Conservation (phyloP, 2,888 invertebrate species). For the Fabriciana adippe region DNA sequence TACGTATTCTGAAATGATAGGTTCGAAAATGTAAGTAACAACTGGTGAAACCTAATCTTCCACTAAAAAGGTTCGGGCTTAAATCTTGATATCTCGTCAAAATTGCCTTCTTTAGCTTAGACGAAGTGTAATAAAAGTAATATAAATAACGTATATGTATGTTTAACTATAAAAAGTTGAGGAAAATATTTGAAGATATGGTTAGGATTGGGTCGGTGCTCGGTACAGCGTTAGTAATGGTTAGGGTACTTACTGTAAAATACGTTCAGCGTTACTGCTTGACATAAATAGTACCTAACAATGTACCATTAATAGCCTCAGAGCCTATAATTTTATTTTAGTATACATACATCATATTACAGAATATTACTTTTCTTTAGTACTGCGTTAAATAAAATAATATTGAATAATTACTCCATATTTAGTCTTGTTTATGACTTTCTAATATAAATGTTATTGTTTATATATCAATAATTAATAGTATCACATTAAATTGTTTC, state of each 20-base stretch:
- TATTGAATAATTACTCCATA: background rate
- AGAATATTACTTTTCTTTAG: background rate
- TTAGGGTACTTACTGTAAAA: conserved; percentile 24
- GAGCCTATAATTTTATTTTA: conserved; percentile 8
- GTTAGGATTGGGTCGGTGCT: conserved; percentile 28
- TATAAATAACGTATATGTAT: background rate
- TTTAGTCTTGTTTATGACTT: background rate
- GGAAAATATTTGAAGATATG: conserved; percentile 5
- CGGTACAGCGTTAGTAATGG: background rate
- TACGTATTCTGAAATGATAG: too few relatives aligned
- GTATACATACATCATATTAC: background rate
- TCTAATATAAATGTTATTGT: too few relatives aligned
- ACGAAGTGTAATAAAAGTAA: background rate
- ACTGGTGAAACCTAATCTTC: too few relatives aligned
- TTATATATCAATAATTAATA: too few relatives aligned
- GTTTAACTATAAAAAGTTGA: background rate
- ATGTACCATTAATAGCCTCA: conserved; percentile 9
- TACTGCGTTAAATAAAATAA: background rate
- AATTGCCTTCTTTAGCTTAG: too few relatives aligned
- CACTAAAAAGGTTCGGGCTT: too few relatives aligned
- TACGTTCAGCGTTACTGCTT: conserved; percentile 15
- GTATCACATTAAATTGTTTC: too few relatives aligned
- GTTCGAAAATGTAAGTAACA: too few relatives aligned
- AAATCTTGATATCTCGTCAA: too few relatives aligned
- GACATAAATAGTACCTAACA: conserved; percentile 10